Evolutionary conservation across 1,140 invertebrate genomes (phyloP).

Genomic region (Bombus cullumanus): DNA sequence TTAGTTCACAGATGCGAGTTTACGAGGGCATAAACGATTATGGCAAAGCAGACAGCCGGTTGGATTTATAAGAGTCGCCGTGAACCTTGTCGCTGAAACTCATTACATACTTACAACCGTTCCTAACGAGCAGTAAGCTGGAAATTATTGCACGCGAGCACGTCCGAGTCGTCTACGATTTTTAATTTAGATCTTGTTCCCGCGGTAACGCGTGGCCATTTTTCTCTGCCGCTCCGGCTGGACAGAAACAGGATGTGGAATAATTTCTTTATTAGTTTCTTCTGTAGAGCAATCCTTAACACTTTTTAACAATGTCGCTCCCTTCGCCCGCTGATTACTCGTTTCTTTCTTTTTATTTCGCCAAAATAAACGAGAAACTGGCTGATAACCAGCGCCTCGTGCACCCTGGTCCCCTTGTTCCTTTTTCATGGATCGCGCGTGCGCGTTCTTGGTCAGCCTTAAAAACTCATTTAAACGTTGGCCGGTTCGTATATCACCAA

Average conservation of each 20-base stretch:
- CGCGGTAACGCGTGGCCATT: constrained; percentile 1
- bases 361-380: background rate
- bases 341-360: background rate
- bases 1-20: constrained; percentile 30
- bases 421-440: background rate
- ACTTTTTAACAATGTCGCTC: background rate
- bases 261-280: constrained; percentile 32
- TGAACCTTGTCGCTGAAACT: constrained; percentile 27
- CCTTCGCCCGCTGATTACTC: background rate
- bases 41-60: background rate
- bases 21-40: constrained; percentile 48
- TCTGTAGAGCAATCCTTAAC: background rate
- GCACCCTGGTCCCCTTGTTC: too few species aligned
- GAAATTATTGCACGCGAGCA: constrained; percentile 26
- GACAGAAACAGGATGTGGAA: background rate
- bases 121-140: constrained; percentile 29
- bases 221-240: background rate
- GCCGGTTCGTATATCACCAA: constrained; percentile 19
- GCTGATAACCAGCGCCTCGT: too few species aligned
- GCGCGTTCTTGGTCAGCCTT: background rate
- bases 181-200: constrained; percentile 39
- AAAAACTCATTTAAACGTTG: constrained; percentile 25
- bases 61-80: constrained; percentile 46
- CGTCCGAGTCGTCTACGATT: constrained; percentile 19
- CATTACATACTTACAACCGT: constrained; percentile 12